These are phyloP conservation scores for Sigmodon hispidus DNA, from an alignment of 2,113 vertebrate species.

Conservation along the genomic window DNA sequence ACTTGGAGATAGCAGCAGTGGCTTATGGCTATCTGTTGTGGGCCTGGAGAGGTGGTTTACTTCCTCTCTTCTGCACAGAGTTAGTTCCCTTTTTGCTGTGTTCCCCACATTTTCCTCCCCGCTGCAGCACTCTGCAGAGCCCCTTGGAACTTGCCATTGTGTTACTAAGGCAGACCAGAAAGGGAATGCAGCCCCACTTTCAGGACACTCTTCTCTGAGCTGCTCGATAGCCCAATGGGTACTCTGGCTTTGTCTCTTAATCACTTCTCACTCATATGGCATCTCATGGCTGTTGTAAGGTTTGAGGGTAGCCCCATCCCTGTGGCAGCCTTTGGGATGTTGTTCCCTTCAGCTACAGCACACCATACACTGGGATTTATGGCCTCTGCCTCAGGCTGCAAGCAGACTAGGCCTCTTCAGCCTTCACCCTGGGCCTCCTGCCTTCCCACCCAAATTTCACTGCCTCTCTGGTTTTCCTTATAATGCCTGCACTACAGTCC, in stretches of 20 bases:
- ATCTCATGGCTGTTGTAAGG: background rate
- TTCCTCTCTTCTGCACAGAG: background rate
- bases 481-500: background rate
- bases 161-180: background rate
- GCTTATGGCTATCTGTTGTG: background rate
- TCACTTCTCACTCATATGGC: no score
- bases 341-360: background rate
- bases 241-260: background rate
- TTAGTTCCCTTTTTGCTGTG: background rate
- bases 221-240: no score
- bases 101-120: background rate
- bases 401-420: no score
- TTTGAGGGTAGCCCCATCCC: background rate
- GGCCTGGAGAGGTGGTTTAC: background rate
- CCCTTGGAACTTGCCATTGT: background rate
- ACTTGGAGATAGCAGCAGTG: background rate
- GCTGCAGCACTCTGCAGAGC: background rate
- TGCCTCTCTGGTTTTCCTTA: background rate
- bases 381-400: accelerated
- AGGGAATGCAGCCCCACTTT: background rate
- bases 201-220: background rate
- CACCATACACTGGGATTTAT: background rate
- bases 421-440: background rate
- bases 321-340: background rate
- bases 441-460: background rate